Evolutionary conservation across 2,797 vertebrate species (phyloP).

Genomic region (Hydrophis major): DNA sequence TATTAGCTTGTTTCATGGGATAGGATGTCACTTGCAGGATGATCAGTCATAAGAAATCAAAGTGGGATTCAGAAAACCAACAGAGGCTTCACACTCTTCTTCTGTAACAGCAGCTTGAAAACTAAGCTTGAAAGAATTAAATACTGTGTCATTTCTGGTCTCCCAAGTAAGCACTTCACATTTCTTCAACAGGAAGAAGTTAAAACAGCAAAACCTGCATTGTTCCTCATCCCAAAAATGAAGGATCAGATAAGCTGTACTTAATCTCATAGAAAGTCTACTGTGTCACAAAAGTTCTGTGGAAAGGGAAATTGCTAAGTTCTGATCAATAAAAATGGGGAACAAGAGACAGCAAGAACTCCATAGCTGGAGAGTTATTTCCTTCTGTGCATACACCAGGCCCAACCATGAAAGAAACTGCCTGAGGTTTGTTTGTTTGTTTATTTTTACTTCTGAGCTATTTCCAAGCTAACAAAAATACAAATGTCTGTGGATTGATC

Average conservation of each 20-base stretch:
- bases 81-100: neutral
- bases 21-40: neutral
- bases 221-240: neutral
- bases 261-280: neutral
- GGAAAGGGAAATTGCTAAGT: neutral
- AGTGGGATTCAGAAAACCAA: neutral
- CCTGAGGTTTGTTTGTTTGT: neutral
- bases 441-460: neutral
- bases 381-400: neutral
- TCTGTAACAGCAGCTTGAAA: neutral
- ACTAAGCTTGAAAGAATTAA: neutral
- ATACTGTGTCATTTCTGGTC: neutral
- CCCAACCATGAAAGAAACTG: slow-evolving; percentile 9
- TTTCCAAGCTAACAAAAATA: neutral
- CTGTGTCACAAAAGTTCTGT: neutral
- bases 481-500: neutral
- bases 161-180: slow-evolving; percentile 14
- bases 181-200: neutral
- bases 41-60: neutral
- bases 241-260: neutral
- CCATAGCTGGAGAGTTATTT: slow-evolving; percentile 13
- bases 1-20: neutral
- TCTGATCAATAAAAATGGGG: neutral
- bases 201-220: slow-evolving; percentile 17
- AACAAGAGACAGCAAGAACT: neutral